Evolutionary conservation across 2,797 vertebrate genomes (phyloP), one percentile per base, ranked within the genome.

Genomic region (Myotis planiceps): DNA sequence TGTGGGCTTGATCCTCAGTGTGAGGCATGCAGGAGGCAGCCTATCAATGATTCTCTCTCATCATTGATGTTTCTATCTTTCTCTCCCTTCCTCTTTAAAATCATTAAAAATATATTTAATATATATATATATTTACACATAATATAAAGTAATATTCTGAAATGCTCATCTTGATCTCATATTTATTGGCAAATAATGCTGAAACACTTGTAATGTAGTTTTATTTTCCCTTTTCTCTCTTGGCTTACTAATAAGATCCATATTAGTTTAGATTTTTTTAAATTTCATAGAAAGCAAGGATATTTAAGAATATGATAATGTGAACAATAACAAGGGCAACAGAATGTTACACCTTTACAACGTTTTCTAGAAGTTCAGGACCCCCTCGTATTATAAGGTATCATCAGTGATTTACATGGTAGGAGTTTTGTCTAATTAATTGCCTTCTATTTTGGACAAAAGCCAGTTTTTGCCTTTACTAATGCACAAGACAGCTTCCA

Each of bases 291-390:
- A 42, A 88, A 86, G 49, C 14, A 55, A 13, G 15, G 32, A 45
- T 68, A 63, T 72, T 68, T 75, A 63, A 78, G 34, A 90, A 63
- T 85, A 60, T 49, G 27, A 81, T 47, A 21, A 63, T 65, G 7
- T 49, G n/a, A 90, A 51, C 1, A 49, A 21, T 90, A 71, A 53
- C 9, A 90, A 76, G 12, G 39, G 23, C 51, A 71, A 68, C 12
- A 39, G 60, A 78, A 34, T 68, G 71, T 60, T 55, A 49, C 39
- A 69, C 13, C 21, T 72, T 69, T 45, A 45, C 10, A 49, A 49
- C 3, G 13, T 66, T 93, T 92, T 95, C 76, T 88, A n/a, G 42
- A 93, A 89, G 15, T 37, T 80, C 39, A 53, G 37, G 69, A 80
- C 14, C 42, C 14, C 42, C 34, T 88, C 66, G 34, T 58, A 21